Conservation (phyloP, 2,113 vertebrate genomes). For the Pseudois nayaur region DNA sequence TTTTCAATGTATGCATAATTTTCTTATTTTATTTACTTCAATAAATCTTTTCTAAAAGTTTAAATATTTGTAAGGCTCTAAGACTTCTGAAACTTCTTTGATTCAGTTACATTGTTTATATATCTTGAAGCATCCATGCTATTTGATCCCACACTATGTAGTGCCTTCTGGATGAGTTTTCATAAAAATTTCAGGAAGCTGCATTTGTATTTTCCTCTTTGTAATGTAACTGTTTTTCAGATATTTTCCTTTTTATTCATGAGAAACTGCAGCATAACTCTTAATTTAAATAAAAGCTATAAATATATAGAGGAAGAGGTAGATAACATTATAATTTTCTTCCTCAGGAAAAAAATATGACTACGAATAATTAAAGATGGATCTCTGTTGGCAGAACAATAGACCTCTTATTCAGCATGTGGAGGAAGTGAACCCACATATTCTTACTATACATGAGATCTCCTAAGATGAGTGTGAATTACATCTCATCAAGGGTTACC, state of each 20-base stretch:
- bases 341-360: neutral
- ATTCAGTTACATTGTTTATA: conserved; percentile 16
- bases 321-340: neutral
- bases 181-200: conserved; percentile 45
- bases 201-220: conserved; percentile 13
- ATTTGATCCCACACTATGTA: conserved; percentile 18
- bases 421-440: neutral
- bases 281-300: conserved; percentile 47
- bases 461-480: neutral
- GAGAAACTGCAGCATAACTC: neutral
- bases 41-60: neutral
- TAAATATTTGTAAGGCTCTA: conserved; percentile 16
- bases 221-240: neutral
- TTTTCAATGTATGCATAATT: neutral
- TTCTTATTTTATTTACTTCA: neutral
- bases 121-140: neutral
- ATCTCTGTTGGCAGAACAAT: neutral
- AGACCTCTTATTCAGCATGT: neutral
- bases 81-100: neutral
- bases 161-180: conserved; percentile 3
- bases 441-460: neutral
- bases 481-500: neutral
- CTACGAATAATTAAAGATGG: conserved; percentile 10
- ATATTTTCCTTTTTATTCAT: conserved; percentile 20
- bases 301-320: neutral